These are phyloP conservation scores for Luehdorfia chinensis DNA, from an alignment of 1,140 invertebrate species.

Conservation along the genomic window DNA sequence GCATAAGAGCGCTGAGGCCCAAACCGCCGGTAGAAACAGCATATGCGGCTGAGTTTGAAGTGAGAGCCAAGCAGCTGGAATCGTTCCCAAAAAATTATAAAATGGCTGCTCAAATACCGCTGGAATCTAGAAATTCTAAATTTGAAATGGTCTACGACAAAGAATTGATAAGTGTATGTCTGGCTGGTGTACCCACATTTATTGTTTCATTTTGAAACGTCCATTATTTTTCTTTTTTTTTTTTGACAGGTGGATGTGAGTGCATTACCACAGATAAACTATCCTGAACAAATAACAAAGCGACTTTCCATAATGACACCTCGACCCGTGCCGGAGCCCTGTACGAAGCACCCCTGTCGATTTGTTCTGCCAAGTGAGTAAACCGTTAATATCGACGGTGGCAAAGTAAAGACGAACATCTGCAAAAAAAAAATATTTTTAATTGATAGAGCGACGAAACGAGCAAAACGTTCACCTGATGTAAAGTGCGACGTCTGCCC, in stretches of 20 bases:
- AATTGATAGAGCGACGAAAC: no score
- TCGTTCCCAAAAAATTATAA: slow-evolving; percentile 42
- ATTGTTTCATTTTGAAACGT: no score
- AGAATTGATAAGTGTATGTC: slow-evolving; percentile 48
- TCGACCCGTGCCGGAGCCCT: slow-evolving; percentile 41
- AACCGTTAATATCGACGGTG: background rate
- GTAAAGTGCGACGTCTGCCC: no score
- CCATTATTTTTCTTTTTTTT: background rate
- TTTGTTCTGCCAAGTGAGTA: slow-evolving; percentile 58
- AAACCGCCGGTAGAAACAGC: slow-evolving; percentile 47
- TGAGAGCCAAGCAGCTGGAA: slow-evolving; percentile 36
- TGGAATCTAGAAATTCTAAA: slow-evolving; percentile 24
- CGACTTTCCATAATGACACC: slow-evolving; percentile 31
- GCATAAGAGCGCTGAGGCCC: slow-evolving; percentile 45
- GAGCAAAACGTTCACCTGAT: no score
- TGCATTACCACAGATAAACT: slow-evolving; percentile 36
- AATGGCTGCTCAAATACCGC: slow-evolving; percentile 57
- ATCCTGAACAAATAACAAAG: slow-evolving; percentile 27
- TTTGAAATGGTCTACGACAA: slow-evolving; percentile 36
- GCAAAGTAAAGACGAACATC: no score
- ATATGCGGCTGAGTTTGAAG: slow-evolving; percentile 52
- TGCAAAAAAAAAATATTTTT: no score
- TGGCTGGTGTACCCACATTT: background rate
- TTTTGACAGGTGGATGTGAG: slow-evolving; percentile 31
- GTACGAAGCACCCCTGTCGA: slow-evolving; percentile 47